These are phyloP conservation scores for Dendroctonus valens DNA, from an alignment of 1,140 invertebrate genomes.

Conservation along the genomic window DNA sequence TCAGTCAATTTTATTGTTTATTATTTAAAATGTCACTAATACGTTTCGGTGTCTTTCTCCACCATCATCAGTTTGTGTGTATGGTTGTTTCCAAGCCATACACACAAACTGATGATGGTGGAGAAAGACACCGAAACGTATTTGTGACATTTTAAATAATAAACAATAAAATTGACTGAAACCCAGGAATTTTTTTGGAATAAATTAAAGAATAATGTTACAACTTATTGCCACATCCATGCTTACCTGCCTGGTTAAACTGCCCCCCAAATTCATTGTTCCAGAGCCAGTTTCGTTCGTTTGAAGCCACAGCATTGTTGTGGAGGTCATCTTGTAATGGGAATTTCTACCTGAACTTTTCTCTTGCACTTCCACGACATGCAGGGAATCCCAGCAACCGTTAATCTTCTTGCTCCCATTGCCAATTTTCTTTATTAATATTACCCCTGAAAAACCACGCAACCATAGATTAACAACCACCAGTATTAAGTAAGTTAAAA, in stretches of 20 bases:
- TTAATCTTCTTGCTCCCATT: slow-evolving; percentile 96
- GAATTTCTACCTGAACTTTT: slow-evolving; percentile 91
- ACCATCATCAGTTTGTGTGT: no score
- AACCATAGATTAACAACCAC: not conserved
- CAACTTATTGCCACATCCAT: no score
- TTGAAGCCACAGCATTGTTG: slow-evolving; percentile 98
- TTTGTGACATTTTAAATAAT: no score
- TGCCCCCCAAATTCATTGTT: slow-evolving; percentile 98
- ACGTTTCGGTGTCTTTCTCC: no score
- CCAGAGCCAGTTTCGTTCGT: slow-evolving; percentile 96
- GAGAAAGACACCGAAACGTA: no score
- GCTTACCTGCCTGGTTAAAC: slow-evolving; percentile 89
- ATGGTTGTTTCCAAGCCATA: no score
- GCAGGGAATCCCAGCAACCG: slow-evolving; percentile 99
- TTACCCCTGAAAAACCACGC: slow-evolving; percentile 69
- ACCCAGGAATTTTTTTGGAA: no score
- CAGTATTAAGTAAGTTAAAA: not conserved
- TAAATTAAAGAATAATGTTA: no score
- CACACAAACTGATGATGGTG: no score
- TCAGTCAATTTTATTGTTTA: no score
- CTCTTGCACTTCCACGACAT: slow-evolving; percentile 98
- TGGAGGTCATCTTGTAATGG: slow-evolving; percentile 98
- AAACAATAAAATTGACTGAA: no score
- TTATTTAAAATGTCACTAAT: no score
- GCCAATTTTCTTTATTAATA: slow-evolving; percentile 98